A percentile compares a stretch with the other conserved stretches of the same genome.
Evolutionary conservation across 1,140 invertebrate genomes (phyloP).

Genomic region (Myzus persicae): DNA sequence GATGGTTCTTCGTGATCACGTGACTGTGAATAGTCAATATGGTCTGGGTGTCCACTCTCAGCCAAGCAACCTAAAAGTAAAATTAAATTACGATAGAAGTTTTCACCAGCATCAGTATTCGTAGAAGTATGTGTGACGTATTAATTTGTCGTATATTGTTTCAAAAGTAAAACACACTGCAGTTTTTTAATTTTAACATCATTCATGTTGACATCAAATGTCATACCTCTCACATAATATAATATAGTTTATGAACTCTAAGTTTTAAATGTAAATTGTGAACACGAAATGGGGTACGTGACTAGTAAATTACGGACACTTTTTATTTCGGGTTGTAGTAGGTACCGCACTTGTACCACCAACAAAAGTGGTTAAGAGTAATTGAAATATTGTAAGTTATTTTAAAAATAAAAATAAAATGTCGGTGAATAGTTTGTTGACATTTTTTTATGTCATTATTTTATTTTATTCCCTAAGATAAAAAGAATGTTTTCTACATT

Average conservation of each 20-base stretch:
- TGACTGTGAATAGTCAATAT: constrained; percentile 89
- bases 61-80: constrained; percentile 81
- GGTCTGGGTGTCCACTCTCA: constrained; percentile 90
- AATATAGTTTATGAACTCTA: not conserved
- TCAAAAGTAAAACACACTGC: not conserved
- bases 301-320: not conserved
- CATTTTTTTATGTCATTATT: not conserved
- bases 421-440: not conserved
- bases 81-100: constrained; percentile 27
- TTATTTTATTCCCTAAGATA: not conserved
- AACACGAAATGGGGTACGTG: not conserved
- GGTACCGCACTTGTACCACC: not conserved
- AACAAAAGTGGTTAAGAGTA: not conserved
- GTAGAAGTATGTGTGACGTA: not conserved
- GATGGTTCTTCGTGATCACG: constrained; percentile 88
- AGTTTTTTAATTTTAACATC: constrained; percentile 5
- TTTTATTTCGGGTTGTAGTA: not conserved
- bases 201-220: not conserved
- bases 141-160: constrained; percentile 15
- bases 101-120: not conserved
- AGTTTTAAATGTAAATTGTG: not conserved
- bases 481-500: not conserved
- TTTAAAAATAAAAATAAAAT: constrained; percentile 4
- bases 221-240: not conserved
- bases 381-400: constrained; percentile 1